These are phyloP conservation scores for Erithacus rubecula DNA, from an alignment of 2,797 vertebrate species.

Conservation along the genomic window DNA sequence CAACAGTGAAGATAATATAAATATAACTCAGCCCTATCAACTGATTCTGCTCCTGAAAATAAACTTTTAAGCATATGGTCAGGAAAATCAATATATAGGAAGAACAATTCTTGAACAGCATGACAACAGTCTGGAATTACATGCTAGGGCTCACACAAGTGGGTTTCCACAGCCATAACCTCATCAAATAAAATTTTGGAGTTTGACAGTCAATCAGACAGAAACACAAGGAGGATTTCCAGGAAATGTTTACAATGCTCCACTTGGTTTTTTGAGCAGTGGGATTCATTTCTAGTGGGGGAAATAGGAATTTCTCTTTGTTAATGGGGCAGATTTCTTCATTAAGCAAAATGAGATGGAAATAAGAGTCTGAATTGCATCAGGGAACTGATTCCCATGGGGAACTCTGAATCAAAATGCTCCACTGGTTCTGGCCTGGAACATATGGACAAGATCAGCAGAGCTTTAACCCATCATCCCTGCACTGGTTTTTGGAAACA, in stretches of 20 bases:
- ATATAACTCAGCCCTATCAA: slow-evolving; percentile 23
- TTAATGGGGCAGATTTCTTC: not conserved
- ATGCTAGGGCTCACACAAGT: slow-evolving; percentile 66
- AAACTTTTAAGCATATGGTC: slow-evolving; percentile 68
- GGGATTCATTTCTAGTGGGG: not conserved
- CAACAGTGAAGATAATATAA: not conserved
- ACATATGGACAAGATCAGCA: not conserved
- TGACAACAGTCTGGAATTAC: slow-evolving; percentile 65
- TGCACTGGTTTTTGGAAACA: not conserved
- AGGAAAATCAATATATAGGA: slow-evolving; percentile 53
- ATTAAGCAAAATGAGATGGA: not conserved
- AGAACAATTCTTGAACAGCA: slow-evolving; percentile 64
- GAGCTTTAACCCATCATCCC: not conserved
- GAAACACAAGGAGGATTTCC: slow-evolving; percentile 36
- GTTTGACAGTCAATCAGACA: slow-evolving; percentile 52
- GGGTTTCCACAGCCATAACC: slow-evolving; percentile 34
- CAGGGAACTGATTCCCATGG: not conserved
- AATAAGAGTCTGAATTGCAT: not conserved
- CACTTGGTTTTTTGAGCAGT: not conserved
- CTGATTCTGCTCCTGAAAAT: slow-evolving; percentile 58
- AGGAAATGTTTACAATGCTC: slow-evolving; percentile 39
- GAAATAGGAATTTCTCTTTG: not conserved
- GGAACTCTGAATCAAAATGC: not conserved
- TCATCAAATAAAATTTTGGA: slow-evolving; percentile 48
- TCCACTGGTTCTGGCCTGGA: not conserved